phyloP scores from a whole-genome alignment of 2,797 vertebrate genomes.

The Glossophaga mutica region DNA sequence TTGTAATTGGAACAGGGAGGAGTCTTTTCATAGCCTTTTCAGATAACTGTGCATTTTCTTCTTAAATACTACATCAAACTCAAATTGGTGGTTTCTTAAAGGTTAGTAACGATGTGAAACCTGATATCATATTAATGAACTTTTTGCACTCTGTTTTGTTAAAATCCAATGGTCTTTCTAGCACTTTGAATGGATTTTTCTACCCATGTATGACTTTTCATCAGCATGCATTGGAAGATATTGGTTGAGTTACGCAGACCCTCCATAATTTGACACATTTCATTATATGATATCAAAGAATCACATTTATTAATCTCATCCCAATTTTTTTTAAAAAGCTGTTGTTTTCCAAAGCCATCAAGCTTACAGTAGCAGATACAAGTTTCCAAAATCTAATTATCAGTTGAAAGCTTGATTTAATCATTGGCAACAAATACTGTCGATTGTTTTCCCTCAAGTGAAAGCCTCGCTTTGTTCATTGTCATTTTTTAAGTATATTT shows the following conservation, averaged over 20 bases:
- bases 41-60: conserved; percentile 35
- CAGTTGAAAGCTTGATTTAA: conserved; percentile 18
- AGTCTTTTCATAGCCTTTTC: conserved; percentile 50
- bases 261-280: background rate
- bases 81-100: conserved; percentile 28
- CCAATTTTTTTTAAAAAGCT: background rate
- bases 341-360: background rate
- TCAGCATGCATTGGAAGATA: background rate
- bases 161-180: background rate
- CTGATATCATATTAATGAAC: background rate
- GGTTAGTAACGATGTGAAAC: background rate
- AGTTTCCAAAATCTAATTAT: conserved; percentile 28
- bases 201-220: background rate
- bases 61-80: conserved; percentile 9
- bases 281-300: background rate
- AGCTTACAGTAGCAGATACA: background rate
- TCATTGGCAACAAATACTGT: background rate
- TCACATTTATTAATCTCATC: background rate
- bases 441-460: conserved; percentile 30
- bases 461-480: conserved; percentile 35
- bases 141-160: background rate
- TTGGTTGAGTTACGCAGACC: background rate
- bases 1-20: conserved; percentile 36
- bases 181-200: conserved; percentile 24
- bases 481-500: background rate